Evolutionary conservation across 2,888 invertebrate genomes (phyloP).

Genomic region (Teinopalpus imperialis): DNA sequence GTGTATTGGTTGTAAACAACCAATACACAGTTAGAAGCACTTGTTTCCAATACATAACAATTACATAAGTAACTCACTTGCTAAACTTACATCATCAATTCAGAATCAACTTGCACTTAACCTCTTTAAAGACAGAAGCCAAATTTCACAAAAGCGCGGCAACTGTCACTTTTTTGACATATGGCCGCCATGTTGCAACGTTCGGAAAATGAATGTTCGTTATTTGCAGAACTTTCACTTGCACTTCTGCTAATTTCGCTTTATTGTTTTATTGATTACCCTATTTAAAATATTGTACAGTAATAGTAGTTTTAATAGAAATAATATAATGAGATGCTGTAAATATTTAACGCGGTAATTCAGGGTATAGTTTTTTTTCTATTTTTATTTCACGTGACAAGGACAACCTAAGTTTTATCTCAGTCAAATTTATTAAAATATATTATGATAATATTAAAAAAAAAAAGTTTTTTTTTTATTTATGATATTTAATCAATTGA

Average conservation of each 20-base stretch:
- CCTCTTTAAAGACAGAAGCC: conserved; percentile 28
- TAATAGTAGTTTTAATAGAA: too few species aligned
- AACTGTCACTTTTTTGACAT: conserved; percentile 32
- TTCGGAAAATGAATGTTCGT: conserved; percentile 28
- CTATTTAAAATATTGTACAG: conserved; percentile 16
- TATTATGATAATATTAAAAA: too few species aligned
- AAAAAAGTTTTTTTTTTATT: too few species aligned
- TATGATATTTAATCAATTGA: too few species aligned
- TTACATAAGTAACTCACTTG: conserved; percentile 3
- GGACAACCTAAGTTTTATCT: too few species aligned
- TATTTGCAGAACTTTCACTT: conserved; percentile 36
- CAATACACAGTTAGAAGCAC: neutral
- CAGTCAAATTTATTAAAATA: too few species aligned
- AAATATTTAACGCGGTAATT: too few species aligned
- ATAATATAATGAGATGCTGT: too few species aligned
- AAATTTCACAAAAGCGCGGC: conserved; percentile 38
- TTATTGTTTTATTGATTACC: conserved; percentile 25
- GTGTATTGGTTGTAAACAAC: too few species aligned
- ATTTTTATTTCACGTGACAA: too few species aligned
- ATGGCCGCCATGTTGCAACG: conserved; percentile 32
- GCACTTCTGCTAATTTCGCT: conserved; percentile 31
- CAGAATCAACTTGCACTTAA: conserved; percentile 16
- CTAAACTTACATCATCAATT: conserved; percentile 13
- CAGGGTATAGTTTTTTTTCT: too few species aligned
- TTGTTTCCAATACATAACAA: neutral